A percentile compares a stretch with the other conserved stretches of the same genome.
Conservation (phyloP, 2,888 invertebrate species). For the Cryptocephalus primarius region DNA sequence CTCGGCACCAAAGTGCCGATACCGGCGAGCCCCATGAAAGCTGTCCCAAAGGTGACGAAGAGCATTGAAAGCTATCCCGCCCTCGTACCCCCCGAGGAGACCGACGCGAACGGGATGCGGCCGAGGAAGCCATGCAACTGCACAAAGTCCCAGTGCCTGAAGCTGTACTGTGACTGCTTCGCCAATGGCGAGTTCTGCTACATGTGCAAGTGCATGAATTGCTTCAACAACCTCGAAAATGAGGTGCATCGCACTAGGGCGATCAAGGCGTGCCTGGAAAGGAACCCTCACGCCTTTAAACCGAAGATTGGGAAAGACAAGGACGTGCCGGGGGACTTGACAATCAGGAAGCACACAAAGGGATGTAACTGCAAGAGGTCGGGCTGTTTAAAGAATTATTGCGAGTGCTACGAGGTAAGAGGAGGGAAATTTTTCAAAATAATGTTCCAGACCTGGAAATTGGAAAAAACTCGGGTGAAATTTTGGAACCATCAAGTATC, state of each 20-base stretch:
- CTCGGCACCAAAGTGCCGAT: no score
- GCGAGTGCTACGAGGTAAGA: slow-evolving; percentile 94
- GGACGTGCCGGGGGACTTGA: slow-evolving; percentile 57
- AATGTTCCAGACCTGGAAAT: no score
- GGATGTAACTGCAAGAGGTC: slow-evolving; percentile 98
- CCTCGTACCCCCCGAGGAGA: no score
- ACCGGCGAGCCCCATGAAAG: no score
- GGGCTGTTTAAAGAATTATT: slow-evolving; percentile 97
- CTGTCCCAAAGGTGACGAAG: no score
- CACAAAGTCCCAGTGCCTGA: slow-evolving; percentile 96
- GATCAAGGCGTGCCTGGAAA: slow-evolving; percentile 85
- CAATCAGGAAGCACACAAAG: slow-evolving; percentile 82
- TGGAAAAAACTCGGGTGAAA: no score
- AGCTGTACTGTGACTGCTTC: slow-evolving; percentile 98
- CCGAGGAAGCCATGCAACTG: slow-evolving; percentile 96
- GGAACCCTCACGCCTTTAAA: slow-evolving; percentile 96
- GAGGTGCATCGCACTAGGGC: slow-evolving; percentile 87
- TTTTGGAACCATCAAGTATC: no score
- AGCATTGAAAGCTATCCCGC: no score
- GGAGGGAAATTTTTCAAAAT: no score
- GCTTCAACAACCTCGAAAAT: slow-evolving; percentile 90
- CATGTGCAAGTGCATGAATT: slow-evolving; percentile 95
- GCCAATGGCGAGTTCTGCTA: slow-evolving; percentile 99
- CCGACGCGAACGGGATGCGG: slow-evolving; percentile 37
- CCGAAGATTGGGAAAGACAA: slow-evolving; percentile 91